phyloP scores from a whole-genome alignment of 2,797 vertebrate genomes.

The Etheostoma nigrum region DNA sequence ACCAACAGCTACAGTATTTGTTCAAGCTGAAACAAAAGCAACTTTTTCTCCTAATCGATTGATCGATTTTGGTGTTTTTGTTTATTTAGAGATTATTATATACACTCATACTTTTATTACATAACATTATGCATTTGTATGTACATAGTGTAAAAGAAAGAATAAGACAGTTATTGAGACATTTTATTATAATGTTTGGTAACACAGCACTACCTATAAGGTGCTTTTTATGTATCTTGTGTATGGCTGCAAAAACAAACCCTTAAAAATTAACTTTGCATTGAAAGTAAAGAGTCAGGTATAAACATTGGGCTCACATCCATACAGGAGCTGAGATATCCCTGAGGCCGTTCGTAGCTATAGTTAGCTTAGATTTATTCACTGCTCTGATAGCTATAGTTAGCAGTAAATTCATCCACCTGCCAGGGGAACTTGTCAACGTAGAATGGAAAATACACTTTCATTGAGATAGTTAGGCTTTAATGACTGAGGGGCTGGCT shows the following conservation, averaged over 20 bases:
- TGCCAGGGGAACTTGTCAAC: constrained; percentile 72
- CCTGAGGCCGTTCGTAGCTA: constrained; percentile 68
- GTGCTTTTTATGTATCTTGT: background rate
- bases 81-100: background rate
- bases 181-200: background rate
- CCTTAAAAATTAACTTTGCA: background rate
- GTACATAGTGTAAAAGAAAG: background rate
- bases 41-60: background rate
- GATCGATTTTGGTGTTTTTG: background rate
- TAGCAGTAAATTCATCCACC: constrained; percentile 80
- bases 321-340: constrained; percentile 39
- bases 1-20: background rate
- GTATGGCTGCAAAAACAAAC: constrained; percentile 5
- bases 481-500: constrained; percentile 74
- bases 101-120: background rate
- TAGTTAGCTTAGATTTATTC: constrained; percentile 75
- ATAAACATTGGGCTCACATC: constrained; percentile 18
- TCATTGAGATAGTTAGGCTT: constrained; percentile 70
- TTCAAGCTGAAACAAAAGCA: background rate
- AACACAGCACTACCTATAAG: background rate
- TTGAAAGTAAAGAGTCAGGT: constrained; percentile 5
- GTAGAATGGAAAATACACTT: constrained; percentile 69
- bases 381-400: constrained; percentile 79
- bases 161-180: background rate
- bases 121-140: background rate